Percentiles rank a stretch among this genome's conserved stretches.
Conservation (phyloP, 2,113 vertebrate genomes). For the Chaetura pelagica region DNA sequence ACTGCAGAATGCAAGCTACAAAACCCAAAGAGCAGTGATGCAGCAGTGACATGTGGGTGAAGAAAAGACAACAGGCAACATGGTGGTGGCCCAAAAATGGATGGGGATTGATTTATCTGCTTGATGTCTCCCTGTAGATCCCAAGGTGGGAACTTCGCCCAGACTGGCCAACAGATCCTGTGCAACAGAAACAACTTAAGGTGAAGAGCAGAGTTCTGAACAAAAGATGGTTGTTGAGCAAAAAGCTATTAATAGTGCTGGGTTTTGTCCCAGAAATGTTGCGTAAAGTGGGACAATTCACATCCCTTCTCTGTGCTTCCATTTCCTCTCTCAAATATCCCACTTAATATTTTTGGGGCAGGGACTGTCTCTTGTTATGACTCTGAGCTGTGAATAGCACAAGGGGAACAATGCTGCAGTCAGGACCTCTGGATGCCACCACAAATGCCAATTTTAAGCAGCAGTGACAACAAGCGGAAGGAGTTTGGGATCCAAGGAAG, state of each 20-base stretch:
- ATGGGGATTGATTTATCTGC: background rate
- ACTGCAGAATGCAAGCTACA: background rate
- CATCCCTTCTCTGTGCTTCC: slow-evolving; percentile 49
- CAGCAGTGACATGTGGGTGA: background rate
- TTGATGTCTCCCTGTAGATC: background rate
- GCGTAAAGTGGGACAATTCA: slow-evolving; percentile 54
- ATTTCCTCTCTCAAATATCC: slow-evolving; percentile 60
- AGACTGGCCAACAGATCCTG: background rate
- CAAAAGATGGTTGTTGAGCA: slow-evolving; percentile 60
- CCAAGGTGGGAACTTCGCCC: background rate
- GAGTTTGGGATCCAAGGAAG: background rate
- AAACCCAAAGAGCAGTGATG: background rate
- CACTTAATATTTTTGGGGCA: slow-evolving; percentile 53
- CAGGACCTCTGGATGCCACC: slow-evolving; percentile 43
- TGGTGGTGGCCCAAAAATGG: background rate
- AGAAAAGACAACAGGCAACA: background rate
- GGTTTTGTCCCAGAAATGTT: slow-evolving; percentile 64
- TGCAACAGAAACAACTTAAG: slow-evolving; percentile 42
- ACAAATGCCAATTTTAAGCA: slow-evolving; percentile 23
- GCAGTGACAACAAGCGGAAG: slow-evolving; percentile 4
- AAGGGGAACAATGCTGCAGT: slow-evolving; percentile 40
- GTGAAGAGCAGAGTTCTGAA: slow-evolving; percentile 49
- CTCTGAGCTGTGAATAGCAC: slow-evolving; percentile 51
- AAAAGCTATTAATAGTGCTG: slow-evolving; percentile 65
- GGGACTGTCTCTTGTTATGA: slow-evolving; percentile 35